Percentiles rank a stretch among this genome's conserved stretches.
Conservation (phyloP, 2,797 vertebrate species). For the Anguilla marmorata region DNA sequence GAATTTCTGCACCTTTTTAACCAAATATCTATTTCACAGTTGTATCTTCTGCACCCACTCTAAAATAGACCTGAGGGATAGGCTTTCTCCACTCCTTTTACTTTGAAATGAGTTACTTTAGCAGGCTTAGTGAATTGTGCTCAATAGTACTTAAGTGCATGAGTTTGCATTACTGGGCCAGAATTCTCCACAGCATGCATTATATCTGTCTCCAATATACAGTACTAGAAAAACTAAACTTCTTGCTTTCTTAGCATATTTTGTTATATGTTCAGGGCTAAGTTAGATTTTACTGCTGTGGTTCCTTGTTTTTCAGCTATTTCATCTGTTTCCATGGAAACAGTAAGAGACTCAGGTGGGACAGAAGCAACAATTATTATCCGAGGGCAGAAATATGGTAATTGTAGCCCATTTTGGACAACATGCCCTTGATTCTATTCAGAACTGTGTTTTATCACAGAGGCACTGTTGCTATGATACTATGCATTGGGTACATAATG, state of each 20-base stretch:
- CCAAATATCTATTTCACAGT: neutral
- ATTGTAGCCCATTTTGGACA: constrained; percentile 5
- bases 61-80: neutral
- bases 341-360: constrained; percentile 19
- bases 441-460: neutral
- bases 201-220: neutral
- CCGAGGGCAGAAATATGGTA: neutral
- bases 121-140: neutral
- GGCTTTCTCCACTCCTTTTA: neutral
- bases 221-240: neutral
- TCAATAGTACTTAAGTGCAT: neutral
- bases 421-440: neutral
- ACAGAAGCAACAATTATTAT: constrained; percentile 8
- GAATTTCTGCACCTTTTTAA: neutral
- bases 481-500: neutral
- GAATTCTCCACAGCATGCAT: neutral
- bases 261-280: neutral
- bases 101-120: neutral
- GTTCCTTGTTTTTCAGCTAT: constrained; percentile 20
- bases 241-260: neutral
- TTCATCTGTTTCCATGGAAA: constrained; percentile 27
- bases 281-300: constrained; percentile 1
- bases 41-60: neutral
- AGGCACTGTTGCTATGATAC: neutral
- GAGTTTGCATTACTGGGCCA: neutral